Base-by-base conservation (phyloP, 2,113 vertebrate species). In the Pao palembangensis region DNA sequence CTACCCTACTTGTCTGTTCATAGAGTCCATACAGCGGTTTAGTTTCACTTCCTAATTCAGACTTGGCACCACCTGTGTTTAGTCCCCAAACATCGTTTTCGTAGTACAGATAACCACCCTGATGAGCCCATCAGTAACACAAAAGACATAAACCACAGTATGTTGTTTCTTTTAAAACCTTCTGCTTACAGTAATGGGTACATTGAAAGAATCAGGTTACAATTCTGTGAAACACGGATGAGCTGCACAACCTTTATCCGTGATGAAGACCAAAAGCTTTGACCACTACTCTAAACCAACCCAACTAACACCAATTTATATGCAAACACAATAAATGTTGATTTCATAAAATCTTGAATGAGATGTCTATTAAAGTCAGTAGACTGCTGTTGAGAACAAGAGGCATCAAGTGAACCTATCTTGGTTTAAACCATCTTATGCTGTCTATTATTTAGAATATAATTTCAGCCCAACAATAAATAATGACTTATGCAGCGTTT, bases 51-150 rank as follows among this genome's bases (percentile, higher is more conserved):
- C 75, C 78, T 64, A 62, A 74, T 73, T 78, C 77, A 57, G 60
- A 87, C 16, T 73, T 91, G 92, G 91, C 91, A 92, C 91, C 91
- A 82, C 88, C 75, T 85, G 88, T 78, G 84, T 87, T 89, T 76
- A 70, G 60, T 68, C 82, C 38, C 20, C 11, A 80, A 83, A 88
- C 87, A 87, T 84, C 84, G 79, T 87, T 82, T 19, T 17, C 13
- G 88, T 91, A 92, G 91, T 91, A 90, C 90, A 91, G 84, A 81
- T 86, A 60, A 86, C 81, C 42, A 15, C 54, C 38, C 19, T 2
- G 19, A 44, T 73, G 6, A 75, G 75, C 58, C 59, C 49, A 47
- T 57, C 25, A 74, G 58, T 52, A 11, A 66, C 61, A 57, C 62
- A 57, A 63, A 73, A 73, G 67, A 51, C 42, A n/a, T 19, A 48